phyloP scores from a whole-genome alignment of 1,140 invertebrate species.

The Ips typographus region DNA sequence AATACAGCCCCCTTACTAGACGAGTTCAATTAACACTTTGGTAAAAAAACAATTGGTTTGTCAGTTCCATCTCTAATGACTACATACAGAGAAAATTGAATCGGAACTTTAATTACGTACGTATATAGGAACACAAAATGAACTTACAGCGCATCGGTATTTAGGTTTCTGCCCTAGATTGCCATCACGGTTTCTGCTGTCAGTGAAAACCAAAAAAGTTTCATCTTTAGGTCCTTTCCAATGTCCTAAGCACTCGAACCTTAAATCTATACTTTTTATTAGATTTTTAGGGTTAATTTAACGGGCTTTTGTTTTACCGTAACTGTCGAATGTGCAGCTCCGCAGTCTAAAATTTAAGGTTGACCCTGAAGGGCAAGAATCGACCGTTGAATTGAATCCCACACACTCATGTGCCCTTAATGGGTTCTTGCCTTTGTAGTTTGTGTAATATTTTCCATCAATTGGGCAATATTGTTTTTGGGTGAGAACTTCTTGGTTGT shows the following conservation, averaged over 20 bases:
- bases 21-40: too few relatives aligned
- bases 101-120: too few relatives aligned
- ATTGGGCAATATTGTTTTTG: conserved; percentile 68
- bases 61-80: too few relatives aligned
- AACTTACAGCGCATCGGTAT: conserved; percentile 70
- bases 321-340: conserved; percentile 37
- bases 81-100: too few relatives aligned
- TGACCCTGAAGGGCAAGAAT: conserved; percentile 68
- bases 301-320: conserved; percentile 24
- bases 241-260: conserved; percentile 68
- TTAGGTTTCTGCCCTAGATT: conserved; percentile 53
- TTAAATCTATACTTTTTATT: conserved; percentile 55
- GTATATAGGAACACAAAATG: too few relatives aligned
- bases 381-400: conserved; percentile 59
- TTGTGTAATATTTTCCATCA: conserved; percentile 64
- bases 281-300: neutral
- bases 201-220: conserved; percentile 64
- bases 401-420: conserved; percentile 58
- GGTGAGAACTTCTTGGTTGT: conserved; percentile 52
- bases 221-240: conserved; percentile 63
- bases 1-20: too few relatives aligned
- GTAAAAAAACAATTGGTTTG: too few relatives aligned
- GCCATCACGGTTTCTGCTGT: conserved; percentile 53
- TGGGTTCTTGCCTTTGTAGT: conserved; percentile 61
- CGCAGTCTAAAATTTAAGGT: conserved; percentile 53